Percentiles rank a stretch among this genome's conserved stretches.
phyloP scores from a whole-genome alignment of 2,888 invertebrate genomes.

The Philonicus albiceps region DNA sequence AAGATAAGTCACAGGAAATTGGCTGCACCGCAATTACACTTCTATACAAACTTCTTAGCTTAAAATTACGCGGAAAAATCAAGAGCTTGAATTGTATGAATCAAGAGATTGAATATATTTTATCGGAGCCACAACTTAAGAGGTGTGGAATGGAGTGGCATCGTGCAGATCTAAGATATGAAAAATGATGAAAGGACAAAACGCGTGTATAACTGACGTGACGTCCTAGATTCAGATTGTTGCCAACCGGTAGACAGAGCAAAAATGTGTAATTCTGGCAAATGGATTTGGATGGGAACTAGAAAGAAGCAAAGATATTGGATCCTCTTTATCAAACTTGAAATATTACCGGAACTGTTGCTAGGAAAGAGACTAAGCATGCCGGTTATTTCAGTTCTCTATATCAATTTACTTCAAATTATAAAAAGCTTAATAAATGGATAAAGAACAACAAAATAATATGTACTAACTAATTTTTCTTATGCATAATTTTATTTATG shows the following conservation, averaged over 20 bases:
- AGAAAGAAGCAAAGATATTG: not conserved
- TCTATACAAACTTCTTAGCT: not conserved
- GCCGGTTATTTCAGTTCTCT: not conserved
- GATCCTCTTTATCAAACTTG: not conserved
- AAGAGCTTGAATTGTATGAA: not conserved
- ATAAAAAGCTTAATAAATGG: not conserved
- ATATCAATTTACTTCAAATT: not conserved
- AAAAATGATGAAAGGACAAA: not conserved
- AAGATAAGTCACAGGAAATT: not conserved
- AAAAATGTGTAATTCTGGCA: not conserved
- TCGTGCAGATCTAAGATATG: not conserved
- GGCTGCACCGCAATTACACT: not conserved
- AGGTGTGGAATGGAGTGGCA: not conserved
- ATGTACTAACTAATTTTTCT: not conserved
- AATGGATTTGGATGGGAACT: not conserved
- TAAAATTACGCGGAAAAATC: not conserved
- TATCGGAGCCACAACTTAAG: not conserved
- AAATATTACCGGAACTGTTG: not conserved
- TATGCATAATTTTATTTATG: too few species aligned
- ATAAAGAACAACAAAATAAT: not conserved
- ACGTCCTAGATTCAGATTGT: not conserved
- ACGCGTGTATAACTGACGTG: not conserved
- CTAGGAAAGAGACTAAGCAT: not conserved
- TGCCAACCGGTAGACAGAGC: not conserved
- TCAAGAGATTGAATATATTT: not conserved